Evolutionary conservation across 2,797 vertebrate genomes (phyloP), one percentile per base, ranked within the genome.

Genomic region (Gallirallus australis): DNA sequence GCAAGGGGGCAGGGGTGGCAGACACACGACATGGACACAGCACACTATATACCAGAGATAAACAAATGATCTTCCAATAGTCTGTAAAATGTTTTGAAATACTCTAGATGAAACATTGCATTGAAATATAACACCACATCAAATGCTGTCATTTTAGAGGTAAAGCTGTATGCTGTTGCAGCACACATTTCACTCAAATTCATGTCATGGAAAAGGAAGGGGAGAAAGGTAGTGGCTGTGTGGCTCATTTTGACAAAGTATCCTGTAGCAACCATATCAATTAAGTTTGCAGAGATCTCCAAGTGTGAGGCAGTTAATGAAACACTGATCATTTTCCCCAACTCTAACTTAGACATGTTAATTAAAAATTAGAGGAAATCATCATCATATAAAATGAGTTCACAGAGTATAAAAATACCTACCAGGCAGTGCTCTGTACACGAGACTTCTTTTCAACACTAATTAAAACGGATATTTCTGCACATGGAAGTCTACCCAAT

Each of bases 291-390:
- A 92, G 53, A 96, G 86, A 97, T 96, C 86, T 97, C 92, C 79
- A 88, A 93, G 94, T 19, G 69, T 28, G 45, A 96, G 77, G 76
- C 82, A 91, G 92, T 95, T 97, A 97, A 97, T 94, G 91, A 97
- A 97, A 96, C 88, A 87, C 88, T 83, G 91, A 97, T 97, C 95
- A 89, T 96, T 95, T 90, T 93, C 89, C 91, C 48, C 70, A 96
- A 95, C 79, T 85, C 86, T 93, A 96, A 97, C 61, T 95, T 91
- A 94, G 93, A 95, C 70, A 86, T 71, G 90, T 96, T 97, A 96
- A 97, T 97, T 97, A 97, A 97, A 97, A 97, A 97, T 95, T 95
- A 97, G 95, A 96, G 86, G 92, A 93, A 97, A 97, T 97, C 86
- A 97, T 96, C 95, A 93, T 96, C 95, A 81, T 89, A 94, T 91